Evolutionary conservation across 2,113 vertebrate genomes (phyloP).

Genomic region (Lycocorax pyrrhopterus): DNA sequence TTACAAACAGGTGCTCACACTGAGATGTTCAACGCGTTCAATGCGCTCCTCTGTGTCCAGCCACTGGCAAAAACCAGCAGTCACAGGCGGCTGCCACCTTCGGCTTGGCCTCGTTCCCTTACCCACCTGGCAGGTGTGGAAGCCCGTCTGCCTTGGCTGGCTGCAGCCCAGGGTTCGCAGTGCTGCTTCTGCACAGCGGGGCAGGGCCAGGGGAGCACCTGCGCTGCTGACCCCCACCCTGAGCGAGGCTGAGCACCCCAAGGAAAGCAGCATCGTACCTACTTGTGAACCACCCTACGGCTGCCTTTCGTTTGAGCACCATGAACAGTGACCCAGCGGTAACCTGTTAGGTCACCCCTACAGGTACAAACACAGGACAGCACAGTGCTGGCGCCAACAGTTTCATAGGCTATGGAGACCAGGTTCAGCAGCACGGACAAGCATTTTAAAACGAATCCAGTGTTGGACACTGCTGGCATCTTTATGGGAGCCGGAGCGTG

Average conservation of each 20-base stretch:
- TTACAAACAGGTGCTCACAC: background rate
- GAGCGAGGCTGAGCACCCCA: too few species aligned
- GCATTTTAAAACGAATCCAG: background rate
- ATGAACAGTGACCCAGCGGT: background rate
- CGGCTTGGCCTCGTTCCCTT: accelerated
- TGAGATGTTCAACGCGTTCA: background rate
- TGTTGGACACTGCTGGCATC: accelerated
- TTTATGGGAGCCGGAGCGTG: accelerated
- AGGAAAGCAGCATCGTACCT: background rate
- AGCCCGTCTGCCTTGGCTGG: accelerated
- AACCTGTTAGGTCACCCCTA: background rate
- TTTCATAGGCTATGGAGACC: accelerated
- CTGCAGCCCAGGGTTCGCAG: accelerated
- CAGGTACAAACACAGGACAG: background rate
- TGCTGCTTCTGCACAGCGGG: accelerated
- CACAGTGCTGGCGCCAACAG: background rate
- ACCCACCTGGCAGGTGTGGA: accelerated
- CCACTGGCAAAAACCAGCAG: background rate
- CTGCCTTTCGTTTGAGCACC: too few species aligned
- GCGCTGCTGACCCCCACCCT: background rate
- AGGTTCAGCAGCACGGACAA: too few species aligned
- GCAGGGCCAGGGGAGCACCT: background rate
- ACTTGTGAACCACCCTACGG: accelerated
- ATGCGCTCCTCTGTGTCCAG: accelerated
- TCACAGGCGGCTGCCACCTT: background rate